These are phyloP conservation scores for Drosophila willistoni DNA, from an alignment of 1,140 invertebrate species.

Conservation along the genomic window DNA sequence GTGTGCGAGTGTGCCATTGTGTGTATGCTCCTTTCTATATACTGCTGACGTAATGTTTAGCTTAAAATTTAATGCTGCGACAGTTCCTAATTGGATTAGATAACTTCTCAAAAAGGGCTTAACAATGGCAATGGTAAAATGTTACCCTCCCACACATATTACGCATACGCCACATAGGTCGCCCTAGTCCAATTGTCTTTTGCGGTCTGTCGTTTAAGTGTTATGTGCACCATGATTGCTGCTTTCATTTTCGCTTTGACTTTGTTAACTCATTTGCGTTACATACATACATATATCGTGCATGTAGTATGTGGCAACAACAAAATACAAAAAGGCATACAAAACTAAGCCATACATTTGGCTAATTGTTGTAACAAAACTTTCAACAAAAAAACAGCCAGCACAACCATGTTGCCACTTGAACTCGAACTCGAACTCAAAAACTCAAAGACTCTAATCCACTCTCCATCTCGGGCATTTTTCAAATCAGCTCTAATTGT, in stretches of 20 bases:
- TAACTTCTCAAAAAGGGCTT: slow-evolving; percentile 72
- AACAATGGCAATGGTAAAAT: slow-evolving; percentile 37
- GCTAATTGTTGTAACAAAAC: slow-evolving; percentile 71
- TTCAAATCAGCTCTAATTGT: slow-evolving; percentile 77
- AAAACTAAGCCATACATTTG: slow-evolving; percentile 49
- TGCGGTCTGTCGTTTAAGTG: slow-evolving; percentile 11
- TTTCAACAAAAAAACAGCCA: slow-evolving; percentile 56
- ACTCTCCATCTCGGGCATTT: slow-evolving; percentile 32
- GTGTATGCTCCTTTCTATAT: slow-evolving; percentile 19
- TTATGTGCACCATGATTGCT: slow-evolving; percentile 65
- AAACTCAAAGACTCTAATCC: no score
- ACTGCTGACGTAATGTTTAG: slow-evolving; percentile 63
- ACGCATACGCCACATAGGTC: slow-evolving; percentile 49
- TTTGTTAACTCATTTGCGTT: slow-evolving; percentile 59
- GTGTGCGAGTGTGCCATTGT: slow-evolving; percentile 38
- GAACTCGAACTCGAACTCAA: slow-evolving; percentile 41
- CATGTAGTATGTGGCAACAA: slow-evolving; percentile 22
- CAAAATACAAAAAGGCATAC: slow-evolving; percentile 2
- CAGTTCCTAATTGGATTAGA: slow-evolving; percentile 78
- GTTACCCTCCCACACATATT: slow-evolving; percentile 48
- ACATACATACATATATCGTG: slow-evolving; percentile 32
- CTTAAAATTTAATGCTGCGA: slow-evolving; percentile 63
- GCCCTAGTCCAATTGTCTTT: slow-evolving; percentile 49
- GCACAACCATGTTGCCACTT: slow-evolving; percentile 62
- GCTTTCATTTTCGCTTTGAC: slow-evolving; percentile 40